Conservation (phyloP, 1,140 invertebrate species). For the Ceratoteleas bidentatus region DNA sequence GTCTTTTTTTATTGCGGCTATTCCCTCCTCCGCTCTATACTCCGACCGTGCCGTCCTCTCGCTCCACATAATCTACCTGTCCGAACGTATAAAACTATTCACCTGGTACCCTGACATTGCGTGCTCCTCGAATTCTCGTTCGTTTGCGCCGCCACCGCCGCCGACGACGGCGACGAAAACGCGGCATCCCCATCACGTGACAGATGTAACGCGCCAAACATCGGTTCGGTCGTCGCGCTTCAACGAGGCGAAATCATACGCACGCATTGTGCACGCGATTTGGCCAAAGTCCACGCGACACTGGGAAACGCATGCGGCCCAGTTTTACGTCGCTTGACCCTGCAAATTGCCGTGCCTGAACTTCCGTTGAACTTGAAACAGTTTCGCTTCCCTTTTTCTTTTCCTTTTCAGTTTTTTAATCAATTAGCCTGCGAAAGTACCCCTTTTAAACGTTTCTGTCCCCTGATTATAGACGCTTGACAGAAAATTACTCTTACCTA, state of each 20-base stretch:
- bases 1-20: slow-evolving; percentile 36
- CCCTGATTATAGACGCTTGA: slow-evolving; percentile 38
- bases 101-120: slow-evolving; percentile 61
- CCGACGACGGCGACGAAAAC: slow-evolving; percentile 43
- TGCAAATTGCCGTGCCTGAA: slow-evolving; percentile 42
- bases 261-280: slow-evolving; percentile 70
- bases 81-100: slow-evolving; percentile 55
- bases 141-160: slow-evolving; percentile 14
- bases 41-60: slow-evolving; percentile 15
- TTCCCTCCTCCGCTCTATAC: neutral
- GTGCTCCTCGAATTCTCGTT: slow-evolving; percentile 63
- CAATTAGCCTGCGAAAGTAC: slow-evolving; percentile 53
- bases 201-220: slow-evolving; percentile 57
- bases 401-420: slow-evolving; percentile 32
- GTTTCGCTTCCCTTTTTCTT: slow-evolving; percentile 40
- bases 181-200: slow-evolving; percentile 45
- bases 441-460: slow-evolving; percentile 59
- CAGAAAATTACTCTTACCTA: slow-evolving; percentile 44
- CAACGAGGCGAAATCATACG: slow-evolving; percentile 62
- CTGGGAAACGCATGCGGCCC: slow-evolving; percentile 47
- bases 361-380: slow-evolving; percentile 66
- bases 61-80: slow-evolving; percentile 52
- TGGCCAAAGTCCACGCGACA: slow-evolving; percentile 60
- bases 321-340: slow-evolving; percentile 53
- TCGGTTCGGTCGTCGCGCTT: slow-evolving; percentile 59